Evolutionary conservation across 2,888 invertebrate species (phyloP).

Genomic region (Tipula helvola): DNA sequence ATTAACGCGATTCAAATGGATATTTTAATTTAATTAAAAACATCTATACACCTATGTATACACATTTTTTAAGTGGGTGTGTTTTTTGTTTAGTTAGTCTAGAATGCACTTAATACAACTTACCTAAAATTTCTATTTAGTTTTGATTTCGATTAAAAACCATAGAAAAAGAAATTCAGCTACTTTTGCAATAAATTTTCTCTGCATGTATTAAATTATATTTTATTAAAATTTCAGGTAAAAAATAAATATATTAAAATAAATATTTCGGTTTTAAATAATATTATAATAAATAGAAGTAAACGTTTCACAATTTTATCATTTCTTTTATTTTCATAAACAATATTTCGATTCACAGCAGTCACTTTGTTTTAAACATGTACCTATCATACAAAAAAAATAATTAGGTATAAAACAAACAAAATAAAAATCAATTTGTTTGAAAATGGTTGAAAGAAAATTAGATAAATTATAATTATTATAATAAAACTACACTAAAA

Average conservation of each 20-base stretch:
- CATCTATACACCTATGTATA: neutral
- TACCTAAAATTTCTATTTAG: neutral
- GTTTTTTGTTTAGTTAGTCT: neutral
- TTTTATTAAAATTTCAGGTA: neutral
- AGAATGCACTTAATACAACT: neutral
- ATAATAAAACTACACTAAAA: neutral
- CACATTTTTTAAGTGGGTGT: neutral
- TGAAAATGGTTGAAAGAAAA: neutral
- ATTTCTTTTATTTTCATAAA: neutral
- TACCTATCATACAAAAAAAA: neutral
- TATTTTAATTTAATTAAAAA: neutral
- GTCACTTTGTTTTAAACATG: neutral
- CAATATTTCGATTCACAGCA: neutral
- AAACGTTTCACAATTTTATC: neutral
- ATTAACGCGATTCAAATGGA: neutral
- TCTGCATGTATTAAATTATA: neutral
- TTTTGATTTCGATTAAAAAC: neutral
- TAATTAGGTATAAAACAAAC: neutral
- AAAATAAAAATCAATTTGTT: neutral
- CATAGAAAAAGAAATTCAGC: neutral
- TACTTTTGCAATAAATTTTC: neutral
- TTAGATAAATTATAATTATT: neutral
- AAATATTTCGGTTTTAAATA: neutral
- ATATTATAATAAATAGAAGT: neutral
- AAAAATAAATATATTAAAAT: neutral